Evolutionary conservation across 2,888 invertebrate species (phyloP).

Genomic region (Drosophila mercatorum): DNA sequence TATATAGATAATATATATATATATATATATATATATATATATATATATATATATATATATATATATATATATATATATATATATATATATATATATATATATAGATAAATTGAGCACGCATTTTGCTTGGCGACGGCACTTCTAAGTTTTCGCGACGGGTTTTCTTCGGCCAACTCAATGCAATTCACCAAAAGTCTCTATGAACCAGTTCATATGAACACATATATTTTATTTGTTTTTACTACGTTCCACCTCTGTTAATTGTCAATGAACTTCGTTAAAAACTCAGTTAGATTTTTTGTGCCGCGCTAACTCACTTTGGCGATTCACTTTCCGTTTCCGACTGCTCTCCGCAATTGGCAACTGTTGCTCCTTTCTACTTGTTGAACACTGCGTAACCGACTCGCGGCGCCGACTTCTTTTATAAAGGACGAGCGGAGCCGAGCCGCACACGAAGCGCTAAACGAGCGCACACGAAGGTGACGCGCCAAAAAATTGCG

Average conservation of each 20-base stretch:
- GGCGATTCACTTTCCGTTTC: conserved; percentile 3
- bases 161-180: background rate
- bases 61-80: background rate
- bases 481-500: conserved; percentile 60
- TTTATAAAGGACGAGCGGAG: conserved; percentile 79
- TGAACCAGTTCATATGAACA: background rate
- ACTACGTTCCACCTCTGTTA: background rate
- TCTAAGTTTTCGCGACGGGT: conserved; percentile 66
- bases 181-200: background rate
- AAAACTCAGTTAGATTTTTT: background rate
- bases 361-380: conserved; percentile 82
- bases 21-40: background rate
- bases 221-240: background rate
- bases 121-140: conserved; percentile 60
- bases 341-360: conserved; percentile 30
- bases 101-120: conserved; percentile 13
- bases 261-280: background rate
- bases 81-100: background rate
- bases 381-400: conserved; percentile 84
- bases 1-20: background rate
- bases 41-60: background rate
- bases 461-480: conserved; percentile 29
- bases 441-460: conserved; percentile 45
- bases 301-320: conserved; percentile 38
- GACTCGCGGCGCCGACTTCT: conserved; percentile 71